Percentiles rank a stretch among this genome's conserved stretches.
Conservation (phyloP, 2,113 vertebrate species). For the Larimichthys polyactis region DNA sequence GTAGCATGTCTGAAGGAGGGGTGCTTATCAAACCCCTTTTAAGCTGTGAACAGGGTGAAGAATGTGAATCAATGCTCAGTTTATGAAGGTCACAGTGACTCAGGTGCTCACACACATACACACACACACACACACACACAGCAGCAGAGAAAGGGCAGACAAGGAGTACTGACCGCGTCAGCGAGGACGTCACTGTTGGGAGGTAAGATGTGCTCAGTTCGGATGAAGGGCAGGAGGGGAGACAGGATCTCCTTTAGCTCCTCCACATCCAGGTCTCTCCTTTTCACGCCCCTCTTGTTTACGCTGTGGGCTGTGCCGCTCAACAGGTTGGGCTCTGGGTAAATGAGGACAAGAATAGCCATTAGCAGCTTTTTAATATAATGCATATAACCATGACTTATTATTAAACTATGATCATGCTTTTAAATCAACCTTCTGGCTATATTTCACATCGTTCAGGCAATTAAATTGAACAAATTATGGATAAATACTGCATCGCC, state of each 20-base stretch:
- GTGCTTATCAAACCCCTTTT: constrained; percentile 99
- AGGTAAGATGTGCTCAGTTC: constrained; percentile 96
- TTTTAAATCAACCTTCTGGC: constrained; percentile 12
- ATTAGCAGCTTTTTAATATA: constrained; percentile 37
- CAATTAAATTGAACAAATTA: constrained; percentile 28
- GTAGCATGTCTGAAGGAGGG: constrained; percentile 98
- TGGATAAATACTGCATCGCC: not conserved
- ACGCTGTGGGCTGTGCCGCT: constrained; percentile 98
- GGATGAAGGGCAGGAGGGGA: constrained; percentile 92
- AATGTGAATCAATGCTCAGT: constrained; percentile 49
- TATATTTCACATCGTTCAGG: constrained; percentile 14
- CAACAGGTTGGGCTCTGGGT: constrained; percentile 95
- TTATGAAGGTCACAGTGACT: constrained; percentile 32
- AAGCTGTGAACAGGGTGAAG: constrained; percentile 85
- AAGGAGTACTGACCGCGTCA: constrained; percentile 88
- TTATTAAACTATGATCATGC: constrained; percentile 18
- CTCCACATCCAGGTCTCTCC: constrained; percentile 95
- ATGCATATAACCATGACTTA: constrained; percentile 18
- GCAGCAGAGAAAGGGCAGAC: not conserved
- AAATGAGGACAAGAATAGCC: constrained; percentile 38
- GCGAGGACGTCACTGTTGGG: constrained; percentile 93
- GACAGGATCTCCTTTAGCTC: constrained; percentile 97
- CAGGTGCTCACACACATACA: not conserved
- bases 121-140: not conserved
- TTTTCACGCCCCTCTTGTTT: constrained; percentile 97